Conservation (phyloP, 2,888 invertebrate genomes). For the Dichetophora obliterata region DNA sequence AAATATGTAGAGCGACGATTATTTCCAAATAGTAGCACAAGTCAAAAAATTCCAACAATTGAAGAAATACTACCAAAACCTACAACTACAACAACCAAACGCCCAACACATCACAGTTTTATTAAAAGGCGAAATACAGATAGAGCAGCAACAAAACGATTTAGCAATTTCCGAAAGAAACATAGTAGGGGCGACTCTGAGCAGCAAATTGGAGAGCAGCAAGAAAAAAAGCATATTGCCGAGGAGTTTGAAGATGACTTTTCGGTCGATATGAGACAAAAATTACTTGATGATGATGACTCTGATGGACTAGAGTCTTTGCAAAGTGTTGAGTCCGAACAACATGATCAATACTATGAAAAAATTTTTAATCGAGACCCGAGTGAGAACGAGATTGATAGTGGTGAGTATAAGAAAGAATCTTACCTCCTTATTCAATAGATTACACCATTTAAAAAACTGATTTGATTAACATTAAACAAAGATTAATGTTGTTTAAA, state of each 20-base stretch:
- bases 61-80: conserved; percentile 76
- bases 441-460: too few relatives aligned
- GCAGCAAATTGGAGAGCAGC: conserved; percentile 13
- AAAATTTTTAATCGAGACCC: conserved; percentile 69
- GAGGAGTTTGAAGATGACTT: conserved; percentile 39
- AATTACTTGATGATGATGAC: conserved; percentile 52
- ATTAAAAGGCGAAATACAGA: conserved; percentile 33
- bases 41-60: conserved; percentile 73
- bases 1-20: conserved; percentile 80
- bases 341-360: conserved; percentile 75
- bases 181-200: not conserved
- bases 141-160: not conserved
- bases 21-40: conserved; percentile 73
- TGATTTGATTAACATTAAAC: too few relatives aligned
- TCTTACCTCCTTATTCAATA: too few relatives aligned
- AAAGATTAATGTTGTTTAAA: too few relatives aligned
- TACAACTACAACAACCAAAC: conserved; percentile 56
- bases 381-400: conserved; percentile 66
- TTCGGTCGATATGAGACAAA: conserved; percentile 40
- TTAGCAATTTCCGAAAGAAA: not conserved
- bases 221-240: too few relatives aligned
- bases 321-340: conserved; percentile 81
- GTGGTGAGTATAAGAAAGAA: conserved; percentile 57
- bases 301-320: conserved; percentile 66
- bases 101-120: conserved; percentile 60